Evolutionary conservation across 2,113 vertebrate species (phyloP).

Genomic region (Uria lomvia): DNA sequence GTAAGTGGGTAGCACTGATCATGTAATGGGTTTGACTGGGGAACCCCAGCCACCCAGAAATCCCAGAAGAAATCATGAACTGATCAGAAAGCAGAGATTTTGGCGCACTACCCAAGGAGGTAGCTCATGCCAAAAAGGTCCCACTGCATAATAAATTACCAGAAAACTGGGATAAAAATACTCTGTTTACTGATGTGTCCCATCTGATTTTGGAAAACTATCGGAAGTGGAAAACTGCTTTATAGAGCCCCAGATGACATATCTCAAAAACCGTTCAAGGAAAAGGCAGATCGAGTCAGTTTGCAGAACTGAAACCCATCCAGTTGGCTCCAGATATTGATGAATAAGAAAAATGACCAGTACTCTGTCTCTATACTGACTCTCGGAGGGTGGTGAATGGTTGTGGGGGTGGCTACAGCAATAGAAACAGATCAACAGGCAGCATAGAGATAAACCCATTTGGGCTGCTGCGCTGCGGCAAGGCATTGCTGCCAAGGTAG

Average conservation of each 20-base stretch:
- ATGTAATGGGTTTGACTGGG: not conserved
- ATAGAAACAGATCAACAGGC: not conserved
- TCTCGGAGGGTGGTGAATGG: not conserved
- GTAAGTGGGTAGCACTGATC: not conserved
- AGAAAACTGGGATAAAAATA: not conserved
- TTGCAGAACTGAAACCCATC: not conserved
- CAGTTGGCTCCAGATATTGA: not conserved
- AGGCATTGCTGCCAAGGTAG: not conserved
- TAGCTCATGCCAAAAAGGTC: not conserved
- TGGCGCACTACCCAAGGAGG: accelerated
- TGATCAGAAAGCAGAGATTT: not conserved
- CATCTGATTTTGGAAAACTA: not conserved
- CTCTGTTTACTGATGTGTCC: not conserved
- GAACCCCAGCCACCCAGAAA: not conserved
- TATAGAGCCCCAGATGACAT: not conserved
- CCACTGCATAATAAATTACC: not conserved
- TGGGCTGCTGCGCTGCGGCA: not conserved
- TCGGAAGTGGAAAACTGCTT: not conserved
- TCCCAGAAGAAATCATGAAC: not conserved
- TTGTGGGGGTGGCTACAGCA: not conserved
- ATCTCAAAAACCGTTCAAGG: not conserved
- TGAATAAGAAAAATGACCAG: not conserved
- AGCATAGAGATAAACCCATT: not conserved
- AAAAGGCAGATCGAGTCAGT: not conserved
- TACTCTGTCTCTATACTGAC: not conserved